These are phyloP conservation scores for Euura saliciscinereae DNA, from an alignment of 1,140 invertebrate species.

Conservation along the genomic window DNA sequence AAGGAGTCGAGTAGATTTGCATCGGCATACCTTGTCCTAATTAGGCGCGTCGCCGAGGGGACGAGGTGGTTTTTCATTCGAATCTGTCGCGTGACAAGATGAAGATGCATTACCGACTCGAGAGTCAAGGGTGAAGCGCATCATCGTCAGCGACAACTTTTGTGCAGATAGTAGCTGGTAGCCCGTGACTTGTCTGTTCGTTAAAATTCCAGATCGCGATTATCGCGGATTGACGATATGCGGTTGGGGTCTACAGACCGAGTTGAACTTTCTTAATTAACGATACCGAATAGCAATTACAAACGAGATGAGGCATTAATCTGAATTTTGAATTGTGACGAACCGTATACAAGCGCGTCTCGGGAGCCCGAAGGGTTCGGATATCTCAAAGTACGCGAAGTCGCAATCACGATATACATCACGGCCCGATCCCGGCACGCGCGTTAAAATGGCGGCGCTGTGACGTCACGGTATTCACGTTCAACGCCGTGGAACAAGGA, in stretches of 20 bases:
- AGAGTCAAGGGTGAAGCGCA: not conserved
- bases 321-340: not conserved
- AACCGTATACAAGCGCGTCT: not conserved
- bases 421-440: not conserved
- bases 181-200: not conserved
- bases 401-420: not conserved
- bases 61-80: not conserved
- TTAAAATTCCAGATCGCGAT: slow-evolving; percentile 3
- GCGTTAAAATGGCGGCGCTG: not conserved
- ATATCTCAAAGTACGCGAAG: not conserved
- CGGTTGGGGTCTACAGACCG: not conserved
- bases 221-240: not conserved
- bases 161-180: no score
- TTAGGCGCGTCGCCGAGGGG: not conserved
- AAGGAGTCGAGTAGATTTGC: slow-evolving; percentile 1
- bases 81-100: not conserved
- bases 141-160: not conserved
- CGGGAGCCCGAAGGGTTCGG: not conserved
- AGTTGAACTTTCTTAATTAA: not conserved
- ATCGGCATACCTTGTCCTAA: slow-evolving; percentile 5
- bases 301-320: not conserved
- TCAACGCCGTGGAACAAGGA: slow-evolving; percentile 1
- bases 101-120: not conserved
- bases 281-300: not conserved
- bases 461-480: slow-evolving; percentile 1